Evolutionary conservation across 2,113 vertebrate species (phyloP).

Genomic region (Syngnathus scovelli): DNA sequence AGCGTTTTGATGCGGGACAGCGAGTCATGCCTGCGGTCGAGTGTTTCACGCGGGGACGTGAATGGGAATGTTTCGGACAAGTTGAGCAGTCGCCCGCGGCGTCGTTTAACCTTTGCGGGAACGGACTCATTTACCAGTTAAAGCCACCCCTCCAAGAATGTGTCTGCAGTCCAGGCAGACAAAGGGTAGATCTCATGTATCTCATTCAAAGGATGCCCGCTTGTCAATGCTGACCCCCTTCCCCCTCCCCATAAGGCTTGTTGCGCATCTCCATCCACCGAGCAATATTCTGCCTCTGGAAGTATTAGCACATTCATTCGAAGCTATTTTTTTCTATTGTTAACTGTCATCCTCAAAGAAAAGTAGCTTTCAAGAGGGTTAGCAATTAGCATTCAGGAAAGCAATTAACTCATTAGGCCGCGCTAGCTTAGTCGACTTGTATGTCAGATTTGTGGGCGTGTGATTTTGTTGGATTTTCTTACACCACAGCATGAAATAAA

Average conservation of each 20-base stretch:
- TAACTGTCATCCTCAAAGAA: too few species aligned
- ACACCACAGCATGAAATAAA: too few species aligned
- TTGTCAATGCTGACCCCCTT: not conserved
- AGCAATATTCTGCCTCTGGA: not conserved
- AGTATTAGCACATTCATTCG: not conserved
- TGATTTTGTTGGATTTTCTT: too few species aligned
- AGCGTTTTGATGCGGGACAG: constrained; percentile 11
- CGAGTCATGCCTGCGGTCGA: constrained; percentile 20
- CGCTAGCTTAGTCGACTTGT: too few species aligned
- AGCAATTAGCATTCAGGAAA: too few species aligned
- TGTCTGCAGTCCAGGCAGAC: constrained; percentile 22
- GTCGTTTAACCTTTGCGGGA: constrained; percentile 51
- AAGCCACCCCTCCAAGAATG: constrained; percentile 32
- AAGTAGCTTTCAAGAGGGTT: too few species aligned
- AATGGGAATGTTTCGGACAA: constrained; percentile 33
- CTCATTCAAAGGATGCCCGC: not conserved
- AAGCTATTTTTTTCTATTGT: too few species aligned
- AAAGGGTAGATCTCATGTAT: not conserved
- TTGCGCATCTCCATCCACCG: not conserved
- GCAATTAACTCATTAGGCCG: too few species aligned
- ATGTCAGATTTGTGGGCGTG: too few species aligned
- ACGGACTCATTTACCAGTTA: constrained; percentile 41
- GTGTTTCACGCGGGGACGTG: constrained; percentile 19
- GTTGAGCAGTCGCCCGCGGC: constrained; percentile 23
- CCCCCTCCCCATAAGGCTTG: not conserved